Conservation (phyloP, 2,797 vertebrate species). For the Podargus strigoides region DNA sequence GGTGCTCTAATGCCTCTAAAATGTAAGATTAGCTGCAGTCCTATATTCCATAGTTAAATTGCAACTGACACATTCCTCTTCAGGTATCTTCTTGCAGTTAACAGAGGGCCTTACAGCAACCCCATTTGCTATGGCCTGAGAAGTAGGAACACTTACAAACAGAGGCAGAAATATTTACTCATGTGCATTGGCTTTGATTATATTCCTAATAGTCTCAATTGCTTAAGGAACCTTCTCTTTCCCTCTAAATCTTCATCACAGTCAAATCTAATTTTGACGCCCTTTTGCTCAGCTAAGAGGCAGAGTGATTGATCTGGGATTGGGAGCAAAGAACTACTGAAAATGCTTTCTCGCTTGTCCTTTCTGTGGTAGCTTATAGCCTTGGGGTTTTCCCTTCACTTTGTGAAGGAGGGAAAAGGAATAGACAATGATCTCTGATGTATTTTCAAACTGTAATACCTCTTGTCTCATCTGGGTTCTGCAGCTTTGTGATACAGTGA, state of each 20-base stretch:
- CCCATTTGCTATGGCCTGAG: background rate
- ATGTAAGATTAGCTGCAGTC: background rate
- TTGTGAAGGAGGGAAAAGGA: background rate
- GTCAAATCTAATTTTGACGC: slow-evolving; percentile 41
- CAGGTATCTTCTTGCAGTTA: background rate
- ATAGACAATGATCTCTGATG: background rate
- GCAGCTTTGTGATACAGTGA: background rate
- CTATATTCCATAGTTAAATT: background rate
- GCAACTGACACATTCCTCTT: background rate
- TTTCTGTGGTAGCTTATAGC: background rate
- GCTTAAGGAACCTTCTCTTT: slow-evolving; percentile 11
- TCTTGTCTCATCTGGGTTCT: background rate
- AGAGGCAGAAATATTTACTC: background rate
- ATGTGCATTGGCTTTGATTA: background rate
- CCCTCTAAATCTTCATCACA: background rate
- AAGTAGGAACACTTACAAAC: background rate
- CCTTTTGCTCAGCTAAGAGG: background rate
- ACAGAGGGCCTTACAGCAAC: background rate
- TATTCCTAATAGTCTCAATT: slow-evolving; percentile 1
- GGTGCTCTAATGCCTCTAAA: background rate
- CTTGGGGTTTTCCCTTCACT: background rate
- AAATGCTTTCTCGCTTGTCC: background rate
- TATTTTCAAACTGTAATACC: background rate
- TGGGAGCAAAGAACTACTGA: background rate
- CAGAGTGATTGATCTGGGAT: slow-evolving; percentile 6